Conservation (phyloP, 1,140 invertebrate genomes). For the Nephila pilipes region DNA sequence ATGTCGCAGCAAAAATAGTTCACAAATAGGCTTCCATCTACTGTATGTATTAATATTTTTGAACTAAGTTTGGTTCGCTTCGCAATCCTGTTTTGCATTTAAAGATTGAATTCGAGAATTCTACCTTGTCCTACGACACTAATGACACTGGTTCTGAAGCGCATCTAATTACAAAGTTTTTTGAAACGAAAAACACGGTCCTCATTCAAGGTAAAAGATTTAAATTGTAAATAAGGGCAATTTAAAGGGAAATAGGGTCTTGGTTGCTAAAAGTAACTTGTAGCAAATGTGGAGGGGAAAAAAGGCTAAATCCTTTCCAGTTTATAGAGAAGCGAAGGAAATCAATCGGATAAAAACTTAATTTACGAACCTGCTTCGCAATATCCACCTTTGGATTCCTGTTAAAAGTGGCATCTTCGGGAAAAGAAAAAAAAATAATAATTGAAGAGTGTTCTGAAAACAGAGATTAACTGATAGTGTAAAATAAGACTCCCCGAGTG, state of each 20-base stretch:
- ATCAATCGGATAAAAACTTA: conserved; percentile 36
- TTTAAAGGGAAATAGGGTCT: neutral
- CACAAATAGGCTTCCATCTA: no score
- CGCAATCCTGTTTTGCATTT: no score
- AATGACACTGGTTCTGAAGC: neutral
- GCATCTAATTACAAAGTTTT: neutral
- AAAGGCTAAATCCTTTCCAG: neutral
- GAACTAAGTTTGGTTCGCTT: no score
- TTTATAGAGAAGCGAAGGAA: neutral
- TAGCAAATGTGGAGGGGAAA: neutral
- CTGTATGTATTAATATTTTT: no score
- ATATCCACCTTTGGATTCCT: neutral
- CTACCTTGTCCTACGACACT: neutral
- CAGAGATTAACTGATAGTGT: conserved; percentile 21
- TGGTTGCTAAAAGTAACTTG: neutral
- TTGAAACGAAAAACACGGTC: neutral
- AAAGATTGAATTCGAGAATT: no score
- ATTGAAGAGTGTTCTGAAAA: neutral
- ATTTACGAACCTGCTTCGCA: conserved; percentile 14
- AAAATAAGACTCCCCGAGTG: conserved; percentile 11
- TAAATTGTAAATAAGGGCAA: conserved; percentile 38
- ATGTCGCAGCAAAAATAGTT: no score
- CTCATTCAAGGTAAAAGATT: neutral
- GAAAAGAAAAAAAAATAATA: neutral
- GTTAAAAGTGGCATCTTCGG: neutral